A percentile compares a stretch with the other conserved stretches of the same genome.
Evolutionary conservation across 2,797 vertebrate species (phyloP).

Genomic region (Thaleichthys pacificus): DNA sequence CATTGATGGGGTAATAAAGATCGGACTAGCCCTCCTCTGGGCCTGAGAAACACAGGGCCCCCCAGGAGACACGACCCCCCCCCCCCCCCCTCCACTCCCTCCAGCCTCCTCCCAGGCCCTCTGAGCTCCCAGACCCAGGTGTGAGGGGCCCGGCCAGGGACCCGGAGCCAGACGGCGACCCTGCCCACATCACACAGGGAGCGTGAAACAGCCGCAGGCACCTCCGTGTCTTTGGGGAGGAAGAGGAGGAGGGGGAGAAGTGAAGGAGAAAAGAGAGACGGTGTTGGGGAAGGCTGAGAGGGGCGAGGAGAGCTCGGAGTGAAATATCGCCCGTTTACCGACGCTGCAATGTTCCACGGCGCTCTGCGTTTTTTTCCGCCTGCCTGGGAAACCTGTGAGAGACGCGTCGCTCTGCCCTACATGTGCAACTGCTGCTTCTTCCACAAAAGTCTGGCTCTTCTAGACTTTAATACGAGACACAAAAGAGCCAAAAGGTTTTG

Average conservation of each 20-base stretch:
- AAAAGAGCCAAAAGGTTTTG: constrained; percentile 54
- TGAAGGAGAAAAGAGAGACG: constrained; percentile 14
- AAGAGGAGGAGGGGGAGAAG: constrained; percentile 3
- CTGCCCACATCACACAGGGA: constrained; percentile 54
- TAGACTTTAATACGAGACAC: constrained; percentile 53
- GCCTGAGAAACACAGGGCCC: constrained; percentile 43
- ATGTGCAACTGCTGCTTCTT: constrained; percentile 46
- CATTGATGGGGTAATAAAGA: constrained; percentile 62
- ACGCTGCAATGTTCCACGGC: constrained; percentile 49
- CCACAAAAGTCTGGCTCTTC: constrained; percentile 45
- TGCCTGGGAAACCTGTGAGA: constrained; percentile 54
- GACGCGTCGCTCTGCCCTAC: constrained; percentile 40
- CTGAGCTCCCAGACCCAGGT: constrained; percentile 64
- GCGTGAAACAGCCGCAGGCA: constrained; percentile 63
- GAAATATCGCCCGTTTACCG: constrained; percentile 41
- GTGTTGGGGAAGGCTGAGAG: constrained; percentile 36
- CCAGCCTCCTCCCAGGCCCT: constrained; percentile 24
- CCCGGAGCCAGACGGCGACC: constrained; percentile 37
- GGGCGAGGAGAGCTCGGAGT: constrained; percentile 15
- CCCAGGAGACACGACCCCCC: constrained; percentile 44
- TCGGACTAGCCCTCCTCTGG: constrained; percentile 45
- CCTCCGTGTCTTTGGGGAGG: constrained; percentile 48
- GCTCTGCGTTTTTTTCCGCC: too few relatives aligned
- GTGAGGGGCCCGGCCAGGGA: constrained; percentile 56
- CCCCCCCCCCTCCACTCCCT: too few relatives aligned